Base-by-base conservation (phyloP, 2,113 vertebrate genomes). In the Myodes glareolus region DNA sequence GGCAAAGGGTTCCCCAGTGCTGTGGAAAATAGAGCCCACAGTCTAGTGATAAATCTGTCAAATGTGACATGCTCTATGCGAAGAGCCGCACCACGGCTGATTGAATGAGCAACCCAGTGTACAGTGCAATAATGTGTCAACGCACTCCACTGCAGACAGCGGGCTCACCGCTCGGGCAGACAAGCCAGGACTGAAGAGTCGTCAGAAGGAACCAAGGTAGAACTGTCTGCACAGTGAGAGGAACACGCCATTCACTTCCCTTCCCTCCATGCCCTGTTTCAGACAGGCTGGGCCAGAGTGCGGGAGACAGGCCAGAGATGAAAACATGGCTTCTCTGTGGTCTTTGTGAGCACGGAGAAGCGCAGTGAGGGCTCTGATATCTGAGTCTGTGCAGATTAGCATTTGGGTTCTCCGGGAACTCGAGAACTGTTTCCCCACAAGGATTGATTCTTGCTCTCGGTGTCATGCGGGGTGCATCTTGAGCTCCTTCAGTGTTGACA, bases 21-120 rank as follows among this genome's bases (percentile, higher is more conserved):
- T 70, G 96, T 68, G 50, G 96, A 98, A 98, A 98, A 98, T 82
- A 98, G 96, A 97, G 97, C 98, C 97, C 97, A 73, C 97, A 98
- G 97, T 90, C 98, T 94, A 97, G 97, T 96, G 98, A 98, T 98
- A 98, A 98, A 98, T 98, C 98, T 98, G 98, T 98, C 97, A 98
- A 96, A 98, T 92, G 97, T 98, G 97, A 98, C 98, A 97, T 94
- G 97, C 90, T 98, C 58, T 97, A 81, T 94, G 97, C 94, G 97
- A 97, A 98, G 97, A 95, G 97, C 97, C 92, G 96, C 92, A 12
- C 94, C 96, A 90, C n/a, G n/a, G 92, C 96, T 98, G 98, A 98
- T 98, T 98, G 98, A 98, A 98, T 97, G 98, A 98, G 97, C 96
- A 96, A 93, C 65, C 95, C 61, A 50, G 92, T 81, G 95, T 88